Base-by-base conservation (phyloP, 2,888 invertebrate species). In the Abscondita cerata region DNA sequence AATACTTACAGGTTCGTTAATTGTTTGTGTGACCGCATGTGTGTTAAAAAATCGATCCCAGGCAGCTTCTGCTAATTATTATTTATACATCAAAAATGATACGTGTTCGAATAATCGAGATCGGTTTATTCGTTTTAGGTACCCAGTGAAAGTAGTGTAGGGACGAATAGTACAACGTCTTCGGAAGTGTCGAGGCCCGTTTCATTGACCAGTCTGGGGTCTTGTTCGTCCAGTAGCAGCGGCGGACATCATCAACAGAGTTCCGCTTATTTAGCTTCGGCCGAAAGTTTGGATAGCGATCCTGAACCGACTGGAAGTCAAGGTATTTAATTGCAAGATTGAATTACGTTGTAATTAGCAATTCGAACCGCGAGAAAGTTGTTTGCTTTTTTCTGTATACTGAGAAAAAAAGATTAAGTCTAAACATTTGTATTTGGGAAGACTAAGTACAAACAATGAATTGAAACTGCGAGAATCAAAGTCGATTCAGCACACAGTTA, bases 281-380 rank as follows among this genome's bases (percentile, higher is more conserved):
- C 93, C 52, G 95, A 95, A 78, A 93, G 93, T 70, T 82, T 95
- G 71, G 93, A 90, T 70, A 91, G 92, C 75, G 92, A 90, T 73
- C 87, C 83, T 19, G 90, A 90, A 71, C 83, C 87, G 69, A 81
- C 78, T 18, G 79, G 77, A 58, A 78, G 78, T 70, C 78, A 80
- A 77, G 81, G 82, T 70, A 78, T 79, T 67, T 60, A 11, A 9
- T 19, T 36, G 18, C 5, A 5, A 1, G 19, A 18, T 19, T 52
- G 6, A n/a, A 33, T 44, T 31, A 41, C 4, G 5, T 15, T 41
- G 16, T 13, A 41, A 41, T 44, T 25, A 25, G 19, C 1, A 31
- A 8, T 5, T 31, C 12, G 25, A 48, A 15, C 1, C 15, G 6
- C 25, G 25, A 4, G 25, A 25, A 25, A 25, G 25, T 25, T 6